Conservation (phyloP, 2,797 vertebrate genomes). For the Notoglanidium macrostoma region DNA sequence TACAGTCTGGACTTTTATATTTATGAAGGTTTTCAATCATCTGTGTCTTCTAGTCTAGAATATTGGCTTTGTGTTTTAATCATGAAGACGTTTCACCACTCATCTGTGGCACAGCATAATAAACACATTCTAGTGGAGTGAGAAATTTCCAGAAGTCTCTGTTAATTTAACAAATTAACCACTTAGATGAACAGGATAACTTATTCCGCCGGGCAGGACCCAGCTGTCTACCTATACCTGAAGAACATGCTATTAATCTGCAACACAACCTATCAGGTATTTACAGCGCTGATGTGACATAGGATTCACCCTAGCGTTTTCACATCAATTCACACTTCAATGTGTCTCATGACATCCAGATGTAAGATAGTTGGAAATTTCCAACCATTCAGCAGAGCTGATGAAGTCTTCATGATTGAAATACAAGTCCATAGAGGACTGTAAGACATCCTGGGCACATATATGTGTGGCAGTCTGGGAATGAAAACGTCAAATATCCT, state of each 20-base stretch:
- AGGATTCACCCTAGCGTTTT: background rate
- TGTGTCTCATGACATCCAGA: background rate
- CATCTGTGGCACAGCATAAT: background rate
- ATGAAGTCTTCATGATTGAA: background rate
- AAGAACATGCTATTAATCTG: background rate
- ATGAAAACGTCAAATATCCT: background rate
- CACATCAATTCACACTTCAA: background rate
- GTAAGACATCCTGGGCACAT: background rate
- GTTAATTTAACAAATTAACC: background rate
- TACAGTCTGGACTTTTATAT: conserved; percentile 34
- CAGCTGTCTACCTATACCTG: background rate
- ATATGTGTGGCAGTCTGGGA: background rate
- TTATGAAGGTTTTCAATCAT: background rate
- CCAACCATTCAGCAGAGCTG: background rate
- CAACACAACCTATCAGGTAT: background rate
- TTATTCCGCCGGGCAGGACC: background rate
- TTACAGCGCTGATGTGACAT: background rate
- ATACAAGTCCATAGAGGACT: background rate
- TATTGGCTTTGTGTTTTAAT: conserved; percentile 5
- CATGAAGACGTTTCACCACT: background rate
- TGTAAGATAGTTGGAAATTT: background rate
- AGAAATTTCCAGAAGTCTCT: background rate
- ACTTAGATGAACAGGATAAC: background rate
- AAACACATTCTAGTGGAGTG: background rate
- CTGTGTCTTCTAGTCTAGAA: background rate